Evolutionary conservation across 2,113 vertebrate genomes (phyloP).

Genomic region (Himantopus leucocephalus): DNA sequence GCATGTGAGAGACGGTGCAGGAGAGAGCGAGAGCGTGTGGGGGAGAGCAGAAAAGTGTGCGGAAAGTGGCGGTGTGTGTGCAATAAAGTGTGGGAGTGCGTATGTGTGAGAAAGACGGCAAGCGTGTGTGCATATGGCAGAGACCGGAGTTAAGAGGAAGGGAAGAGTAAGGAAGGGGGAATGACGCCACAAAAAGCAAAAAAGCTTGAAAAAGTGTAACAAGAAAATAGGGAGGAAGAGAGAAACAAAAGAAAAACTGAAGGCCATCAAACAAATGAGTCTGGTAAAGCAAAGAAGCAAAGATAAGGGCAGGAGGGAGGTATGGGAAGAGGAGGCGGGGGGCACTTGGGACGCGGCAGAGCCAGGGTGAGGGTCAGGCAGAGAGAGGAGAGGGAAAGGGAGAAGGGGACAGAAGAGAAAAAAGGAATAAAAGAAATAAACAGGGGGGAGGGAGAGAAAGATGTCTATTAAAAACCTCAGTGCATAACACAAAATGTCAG

Average conservation of each 20-base stretch:
- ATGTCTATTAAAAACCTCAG: slow-evolving; percentile 81
- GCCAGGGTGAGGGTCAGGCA: not conserved
- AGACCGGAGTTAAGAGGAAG: not conserved
- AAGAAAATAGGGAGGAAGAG: slow-evolving; percentile 15
- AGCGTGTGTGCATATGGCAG: not conserved
- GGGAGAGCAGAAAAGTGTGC: slow-evolving; percentile 20
- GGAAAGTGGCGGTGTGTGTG: not conserved
- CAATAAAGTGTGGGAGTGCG: slow-evolving; percentile 12
- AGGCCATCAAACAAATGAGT: not conserved
- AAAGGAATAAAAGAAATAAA: slow-evolving; percentile 60
- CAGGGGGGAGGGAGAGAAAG: slow-evolving; percentile 59
- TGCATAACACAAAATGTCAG: slow-evolving; percentile 83
- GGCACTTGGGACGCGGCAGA: not conserved
- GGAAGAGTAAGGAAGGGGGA: not conserved
- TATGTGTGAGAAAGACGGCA: not conserved
- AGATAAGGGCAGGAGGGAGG: not conserved
- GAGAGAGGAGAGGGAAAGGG: not conserved
- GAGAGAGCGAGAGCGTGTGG: slow-evolving; percentile 8
- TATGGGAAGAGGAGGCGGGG: not conserved
- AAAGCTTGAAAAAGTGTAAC: not conserved
- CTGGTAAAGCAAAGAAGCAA: not conserved
- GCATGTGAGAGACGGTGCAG: slow-evolving; percentile 37
- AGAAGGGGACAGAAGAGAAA: not conserved
- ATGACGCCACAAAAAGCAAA: not conserved
- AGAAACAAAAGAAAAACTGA: not conserved